phyloP scores from a whole-genome alignment of 2,888 invertebrate species.

The Diabrotica balteata region DNA sequence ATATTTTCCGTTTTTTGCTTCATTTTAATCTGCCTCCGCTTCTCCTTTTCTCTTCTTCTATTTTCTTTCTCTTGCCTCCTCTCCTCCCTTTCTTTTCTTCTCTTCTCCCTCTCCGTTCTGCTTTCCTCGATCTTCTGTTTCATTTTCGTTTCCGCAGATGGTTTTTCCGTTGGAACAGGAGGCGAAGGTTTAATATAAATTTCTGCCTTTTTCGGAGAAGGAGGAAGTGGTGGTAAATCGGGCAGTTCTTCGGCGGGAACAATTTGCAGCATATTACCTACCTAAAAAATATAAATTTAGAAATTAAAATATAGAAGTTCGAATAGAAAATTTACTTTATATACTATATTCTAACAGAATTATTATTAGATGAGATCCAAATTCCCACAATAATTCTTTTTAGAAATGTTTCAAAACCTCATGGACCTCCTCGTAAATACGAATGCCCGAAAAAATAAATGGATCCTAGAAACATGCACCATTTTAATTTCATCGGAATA shows the following conservation, averaged over 20 bases:
- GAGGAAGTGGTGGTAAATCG: conserved; percentile 31
- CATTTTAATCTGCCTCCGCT: conserved; percentile 53
- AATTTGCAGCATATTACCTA: conserved; percentile 68
- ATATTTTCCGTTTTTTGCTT: conserved; percentile 58
- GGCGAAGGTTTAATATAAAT: conserved; percentile 7
- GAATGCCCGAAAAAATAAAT: no score
- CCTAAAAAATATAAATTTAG: conserved; percentile 51
- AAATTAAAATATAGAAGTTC: background rate
- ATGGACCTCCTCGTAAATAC: no score
- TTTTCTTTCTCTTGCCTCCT: conserved; percentile 57
- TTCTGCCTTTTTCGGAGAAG: background rate
- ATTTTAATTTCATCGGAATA: no score
- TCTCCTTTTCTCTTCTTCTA: conserved; percentile 56
- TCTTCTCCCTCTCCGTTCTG: conserved; percentile 54
- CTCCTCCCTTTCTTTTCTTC: conserved; percentile 55
- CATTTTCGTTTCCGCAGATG: conserved; percentile 50
- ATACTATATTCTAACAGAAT: no score
- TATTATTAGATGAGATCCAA: background rate
- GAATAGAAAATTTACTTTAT: background rate
- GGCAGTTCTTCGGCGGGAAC: conserved; percentile 62
- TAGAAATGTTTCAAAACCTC: no score
- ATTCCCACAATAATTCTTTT: no score
- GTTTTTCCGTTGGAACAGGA: conserved; percentile 33
- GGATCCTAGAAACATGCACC: no score
- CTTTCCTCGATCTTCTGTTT: conserved; percentile 53